Percentiles rank a stretch among this genome's conserved stretches.
These are phyloP conservation scores for Ricordea florida DNA, from an alignment of 92 coral and sea anemone species.

Conservation along the genomic window DNA sequence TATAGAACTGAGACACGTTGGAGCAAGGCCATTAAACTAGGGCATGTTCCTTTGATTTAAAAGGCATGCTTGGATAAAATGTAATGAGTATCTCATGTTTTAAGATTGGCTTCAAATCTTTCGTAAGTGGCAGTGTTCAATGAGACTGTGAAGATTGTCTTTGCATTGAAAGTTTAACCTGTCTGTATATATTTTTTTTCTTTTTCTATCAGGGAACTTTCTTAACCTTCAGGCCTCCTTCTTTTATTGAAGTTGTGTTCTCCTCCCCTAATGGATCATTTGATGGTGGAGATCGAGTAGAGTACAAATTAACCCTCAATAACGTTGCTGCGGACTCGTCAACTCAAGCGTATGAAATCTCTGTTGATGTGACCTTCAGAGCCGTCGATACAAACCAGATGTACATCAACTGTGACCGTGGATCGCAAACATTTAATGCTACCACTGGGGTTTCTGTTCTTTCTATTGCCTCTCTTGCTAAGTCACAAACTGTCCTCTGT, in stretches of 20 bases:
- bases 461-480: constrained; percentile 1
- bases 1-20: no score
- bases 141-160: no score
- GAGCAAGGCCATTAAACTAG: no score
- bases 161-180: neutral
- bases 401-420: constrained; percentile 41
- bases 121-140: no score
- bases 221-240: constrained; percentile 77
- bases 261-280: constrained; percentile 40
- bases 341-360: constrained; percentile 62
- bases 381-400: constrained; percentile 29
- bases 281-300: constrained; percentile 87
- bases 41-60: no score
- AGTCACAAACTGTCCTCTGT: constrained; percentile 41
- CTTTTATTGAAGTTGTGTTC: constrained; percentile 60
- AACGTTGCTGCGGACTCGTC: constrained; percentile 50
- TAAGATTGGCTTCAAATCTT: no score
- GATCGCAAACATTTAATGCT: constrained; percentile 21
- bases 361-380: constrained; percentile 41
- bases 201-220: constrained; percentile 63
- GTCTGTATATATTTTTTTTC: neutral
- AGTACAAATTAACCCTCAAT: constrained; percentile 50
- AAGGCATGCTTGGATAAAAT: no score
- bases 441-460: constrained; percentile 4
- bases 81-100: no score